Evolutionary conservation across 2,113 vertebrate species (phyloP).

Genomic region (Amphiprion percula): DNA sequence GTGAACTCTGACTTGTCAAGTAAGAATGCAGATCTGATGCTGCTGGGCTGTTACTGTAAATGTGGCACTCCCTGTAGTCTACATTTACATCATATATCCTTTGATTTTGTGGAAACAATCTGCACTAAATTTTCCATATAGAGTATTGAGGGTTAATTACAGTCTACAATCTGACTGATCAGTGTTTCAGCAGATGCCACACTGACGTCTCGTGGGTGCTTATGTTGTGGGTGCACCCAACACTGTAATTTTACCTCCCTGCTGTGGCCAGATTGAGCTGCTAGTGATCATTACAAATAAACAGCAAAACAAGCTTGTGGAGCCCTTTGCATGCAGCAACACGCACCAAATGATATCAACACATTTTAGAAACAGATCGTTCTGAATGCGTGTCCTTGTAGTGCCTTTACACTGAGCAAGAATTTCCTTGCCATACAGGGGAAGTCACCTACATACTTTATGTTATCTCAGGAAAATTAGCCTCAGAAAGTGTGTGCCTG

Average conservation of each 20-base stretch:
- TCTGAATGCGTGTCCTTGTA: background rate
- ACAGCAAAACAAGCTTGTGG: background rate
- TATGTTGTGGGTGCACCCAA: constrained; percentile 26
- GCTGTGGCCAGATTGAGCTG: constrained; percentile 3
- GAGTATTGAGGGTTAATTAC: background rate
- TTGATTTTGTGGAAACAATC: background rate
- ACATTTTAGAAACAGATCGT: background rate
- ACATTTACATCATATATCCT: background rate
- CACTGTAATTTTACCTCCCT: constrained; percentile 2
- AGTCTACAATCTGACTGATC: background rate
- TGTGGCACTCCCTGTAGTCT: background rate
- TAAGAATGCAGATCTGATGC: background rate
- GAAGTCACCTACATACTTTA: background rate
- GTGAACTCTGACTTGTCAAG: constrained; percentile 25
- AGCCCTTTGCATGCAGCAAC: background rate
- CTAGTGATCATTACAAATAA: constrained; percentile 8
- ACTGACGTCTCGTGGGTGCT: background rate
- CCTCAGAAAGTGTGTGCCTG: background rate
- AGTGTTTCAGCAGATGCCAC: background rate
- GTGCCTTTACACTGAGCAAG: background rate
- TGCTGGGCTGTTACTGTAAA: background rate
- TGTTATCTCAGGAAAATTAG: constrained; percentile 3
- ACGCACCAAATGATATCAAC: background rate
- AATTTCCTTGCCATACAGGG: no score
- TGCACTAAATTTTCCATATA: background rate